Conservation (phyloP, 1,140 invertebrate species). For the Hylyphantes graminicola region DNA sequence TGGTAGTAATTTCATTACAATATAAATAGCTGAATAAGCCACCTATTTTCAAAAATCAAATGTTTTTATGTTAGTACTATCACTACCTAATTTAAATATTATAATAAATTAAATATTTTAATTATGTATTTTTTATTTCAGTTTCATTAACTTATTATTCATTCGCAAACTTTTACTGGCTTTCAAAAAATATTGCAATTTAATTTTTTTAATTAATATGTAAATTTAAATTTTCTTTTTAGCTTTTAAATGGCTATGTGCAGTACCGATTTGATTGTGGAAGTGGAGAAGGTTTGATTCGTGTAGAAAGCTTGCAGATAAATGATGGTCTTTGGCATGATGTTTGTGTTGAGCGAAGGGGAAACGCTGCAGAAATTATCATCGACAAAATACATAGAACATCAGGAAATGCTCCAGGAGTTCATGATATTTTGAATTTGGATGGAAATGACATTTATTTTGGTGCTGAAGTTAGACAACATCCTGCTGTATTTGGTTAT, state of each 20-base stretch:
- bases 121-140: too few relatives aligned
- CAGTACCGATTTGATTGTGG: conserved; percentile 92
- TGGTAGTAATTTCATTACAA: too few relatives aligned
- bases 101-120: too few relatives aligned
- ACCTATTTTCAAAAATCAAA: too few relatives aligned
- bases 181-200: too few relatives aligned
- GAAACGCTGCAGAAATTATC: conserved; percentile 80
- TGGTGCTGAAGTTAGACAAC: conserved; percentile 81
- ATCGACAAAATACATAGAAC: conserved; percentile 83
- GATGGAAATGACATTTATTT: conserved; percentile 86
- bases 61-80: too few relatives aligned
- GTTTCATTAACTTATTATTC: too few relatives aligned
- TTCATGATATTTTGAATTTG: conserved; percentile 85
- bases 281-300: conserved; percentile 84
- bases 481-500: conserved; percentile 70
- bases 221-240: conserved; percentile 40
- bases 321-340: conserved; percentile 93
- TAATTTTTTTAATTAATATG: background rate
- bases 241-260: conserved; percentile 81
- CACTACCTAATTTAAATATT: too few relatives aligned
- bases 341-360: conserved; percentile 82
- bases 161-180: too few relatives aligned
- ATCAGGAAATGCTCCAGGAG: conserved; percentile 84
- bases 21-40: too few relatives aligned
- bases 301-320: conserved; percentile 79